Evolutionary conservation across 2,113 vertebrate species (phyloP).

Genomic region (Acrocephalus arundinaceus): DNA sequence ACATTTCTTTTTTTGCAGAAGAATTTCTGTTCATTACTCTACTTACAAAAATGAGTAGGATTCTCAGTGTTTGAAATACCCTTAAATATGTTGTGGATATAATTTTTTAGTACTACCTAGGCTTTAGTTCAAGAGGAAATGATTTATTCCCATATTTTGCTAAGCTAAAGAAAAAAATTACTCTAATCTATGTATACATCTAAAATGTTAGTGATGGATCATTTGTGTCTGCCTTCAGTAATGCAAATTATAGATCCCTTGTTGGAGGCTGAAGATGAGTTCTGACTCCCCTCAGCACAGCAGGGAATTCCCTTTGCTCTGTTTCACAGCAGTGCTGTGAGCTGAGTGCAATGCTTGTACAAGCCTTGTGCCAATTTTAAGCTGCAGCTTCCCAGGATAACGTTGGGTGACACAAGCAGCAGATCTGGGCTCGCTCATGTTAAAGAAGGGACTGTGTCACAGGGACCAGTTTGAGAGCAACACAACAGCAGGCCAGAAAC

Average conservation of each 20-base stretch:
- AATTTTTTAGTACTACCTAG: background rate
- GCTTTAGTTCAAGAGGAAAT: background rate
- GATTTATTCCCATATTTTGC: background rate
- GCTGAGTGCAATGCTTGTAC: background rate
- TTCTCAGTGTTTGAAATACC: background rate
- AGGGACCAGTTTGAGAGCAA: background rate
- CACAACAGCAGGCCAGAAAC: background rate
- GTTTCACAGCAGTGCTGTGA: background rate
- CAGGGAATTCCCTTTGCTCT: background rate
- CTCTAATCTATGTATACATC: background rate
- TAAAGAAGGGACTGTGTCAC: background rate
- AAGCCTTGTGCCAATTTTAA: background rate
- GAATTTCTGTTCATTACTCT: background rate
- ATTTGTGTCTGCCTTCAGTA: background rate
- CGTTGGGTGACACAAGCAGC: background rate
- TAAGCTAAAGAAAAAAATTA: background rate
- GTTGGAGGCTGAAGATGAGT: background rate
- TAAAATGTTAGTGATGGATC: background rate
- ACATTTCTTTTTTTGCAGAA: background rate
- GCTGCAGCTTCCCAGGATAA: background rate
- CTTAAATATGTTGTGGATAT: background rate
- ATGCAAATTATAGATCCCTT: background rate
- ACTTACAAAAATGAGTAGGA: background rate
- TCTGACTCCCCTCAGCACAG: background rate
- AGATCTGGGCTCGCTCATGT: fast-evolving